Percentiles rank a stretch among this genome's conserved stretches.
These are phyloP conservation scores for Pissodes strobi DNA, from an alignment of 1,140 invertebrate genomes.

Conservation along the genomic window DNA sequence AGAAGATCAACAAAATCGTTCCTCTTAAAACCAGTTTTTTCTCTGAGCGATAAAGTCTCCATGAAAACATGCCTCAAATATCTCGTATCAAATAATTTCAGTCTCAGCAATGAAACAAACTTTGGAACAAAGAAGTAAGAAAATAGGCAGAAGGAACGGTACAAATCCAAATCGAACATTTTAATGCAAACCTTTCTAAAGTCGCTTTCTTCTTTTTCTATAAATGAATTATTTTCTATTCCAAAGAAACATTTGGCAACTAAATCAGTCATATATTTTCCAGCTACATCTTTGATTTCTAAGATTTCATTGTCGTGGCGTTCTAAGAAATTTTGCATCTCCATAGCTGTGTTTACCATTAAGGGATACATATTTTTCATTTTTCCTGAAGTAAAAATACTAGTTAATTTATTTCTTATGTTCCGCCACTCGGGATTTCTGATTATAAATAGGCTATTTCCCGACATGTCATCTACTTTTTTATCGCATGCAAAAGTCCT, in stretches of 20 bases:
- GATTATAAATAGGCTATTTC: slow-evolving; percentile 45
- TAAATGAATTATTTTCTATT: slow-evolving; percentile 55
- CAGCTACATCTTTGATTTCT: slow-evolving; percentile 43
- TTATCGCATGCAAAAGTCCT: slow-evolving; percentile 48
- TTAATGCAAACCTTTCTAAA: slow-evolving; percentile 48
- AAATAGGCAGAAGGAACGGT: slow-evolving; percentile 36
- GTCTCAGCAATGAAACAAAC: slow-evolving; percentile 44
- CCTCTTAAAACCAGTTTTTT: slow-evolving; percentile 50
- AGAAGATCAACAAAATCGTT: slow-evolving; percentile 65
- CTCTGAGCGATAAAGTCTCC: slow-evolving; percentile 46
- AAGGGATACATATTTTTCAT: slow-evolving; percentile 43
- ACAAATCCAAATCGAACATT: slow-evolving; percentile 38
- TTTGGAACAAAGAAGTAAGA: slow-evolving; percentile 48
- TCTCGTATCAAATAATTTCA: slow-evolving; percentile 43
- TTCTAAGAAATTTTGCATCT: slow-evolving; percentile 36
- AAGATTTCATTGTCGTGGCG: slow-evolving; percentile 26
- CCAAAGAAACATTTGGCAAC: slow-evolving; percentile 48
- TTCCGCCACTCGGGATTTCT: slow-evolving; percentile 43
- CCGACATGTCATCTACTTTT: slow-evolving; percentile 50
- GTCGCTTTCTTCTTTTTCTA: slow-evolving; percentile 53
- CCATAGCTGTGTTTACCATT: slow-evolving; percentile 35
- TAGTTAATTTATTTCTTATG: slow-evolving; percentile 39
- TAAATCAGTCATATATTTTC: slow-evolving; percentile 42
- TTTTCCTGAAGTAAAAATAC: slow-evolving; percentile 47
- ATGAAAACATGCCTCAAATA: slow-evolving; percentile 50